Evolutionary conservation across 1,140 invertebrate genomes (phyloP).

Genomic region (Papilio aristodemus): DNA sequence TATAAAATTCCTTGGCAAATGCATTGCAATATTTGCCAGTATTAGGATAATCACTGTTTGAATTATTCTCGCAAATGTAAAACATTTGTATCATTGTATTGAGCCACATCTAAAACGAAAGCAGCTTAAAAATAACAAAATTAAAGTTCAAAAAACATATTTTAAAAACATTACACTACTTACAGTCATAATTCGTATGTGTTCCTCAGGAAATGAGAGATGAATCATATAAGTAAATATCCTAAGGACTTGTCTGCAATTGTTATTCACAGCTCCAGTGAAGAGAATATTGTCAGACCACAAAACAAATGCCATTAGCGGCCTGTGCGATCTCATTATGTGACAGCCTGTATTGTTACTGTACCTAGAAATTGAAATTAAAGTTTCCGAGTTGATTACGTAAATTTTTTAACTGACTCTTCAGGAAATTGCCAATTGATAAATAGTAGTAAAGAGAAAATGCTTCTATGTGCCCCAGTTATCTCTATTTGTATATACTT

Average conservation of each 20-base stretch:
- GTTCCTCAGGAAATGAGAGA: slow-evolving; percentile 60
- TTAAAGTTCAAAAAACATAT: not conserved
- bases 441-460: no score
- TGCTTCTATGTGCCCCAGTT: no score
- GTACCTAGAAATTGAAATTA: slow-evolving; percentile 50
- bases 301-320: slow-evolving; percentile 59
- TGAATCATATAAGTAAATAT: slow-evolving; percentile 63
- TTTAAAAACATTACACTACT: slow-evolving; percentile 40
- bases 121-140: slow-evolving; percentile 27
- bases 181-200: slow-evolving; percentile 61
- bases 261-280: slow-evolving; percentile 55
- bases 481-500: no score
- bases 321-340: slow-evolving; percentile 60
- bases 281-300: slow-evolving; percentile 57
- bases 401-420: no score
- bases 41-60: slow-evolving; percentile 59
- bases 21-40: slow-evolving; percentile 47
- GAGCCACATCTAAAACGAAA: slow-evolving; percentile 56
- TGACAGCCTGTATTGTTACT: slow-evolving; percentile 52
- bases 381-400: not conserved
- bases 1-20: slow-evolving; percentile 64
- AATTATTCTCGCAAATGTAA: slow-evolving; percentile 55
- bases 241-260: slow-evolving; percentile 59
- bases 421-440: no score
- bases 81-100: slow-evolving; percentile 56